Conservation (phyloP, 1,140 invertebrate genomes). For the Lithobius niger region DNA sequence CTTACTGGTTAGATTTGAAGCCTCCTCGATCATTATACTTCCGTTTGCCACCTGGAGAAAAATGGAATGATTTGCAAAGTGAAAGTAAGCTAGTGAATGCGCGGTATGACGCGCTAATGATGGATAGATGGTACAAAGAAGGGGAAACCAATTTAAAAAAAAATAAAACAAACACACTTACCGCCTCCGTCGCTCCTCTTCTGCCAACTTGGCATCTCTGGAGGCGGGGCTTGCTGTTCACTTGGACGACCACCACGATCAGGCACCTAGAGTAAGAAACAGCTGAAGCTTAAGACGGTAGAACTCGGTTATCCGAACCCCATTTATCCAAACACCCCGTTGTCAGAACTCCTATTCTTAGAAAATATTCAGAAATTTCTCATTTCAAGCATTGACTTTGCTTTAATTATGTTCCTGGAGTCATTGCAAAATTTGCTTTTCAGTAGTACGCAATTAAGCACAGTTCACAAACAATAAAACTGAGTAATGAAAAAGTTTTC, state of each 20-base stretch:
- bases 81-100: too few relatives aligned
- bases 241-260: conserved; percentile 75
- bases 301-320: too few relatives aligned
- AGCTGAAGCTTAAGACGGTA: too few relatives aligned
- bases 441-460: too few relatives aligned
- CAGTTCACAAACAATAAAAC: too few relatives aligned
- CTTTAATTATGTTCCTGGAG: too few relatives aligned
- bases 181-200: conserved; percentile 35
- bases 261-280: conserved; percentile 29
- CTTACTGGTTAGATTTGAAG: not conserved
- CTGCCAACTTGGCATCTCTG: conserved; percentile 90
- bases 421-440: too few relatives aligned
- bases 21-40: not conserved
- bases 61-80: not conserved
- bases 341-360: too few relatives aligned
- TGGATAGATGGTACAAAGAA: not conserved
- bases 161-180: not conserved
- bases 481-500: too few relatives aligned
- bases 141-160: not conserved
- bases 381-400: too few relatives aligned
- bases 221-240: conserved; percentile 78
- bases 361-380: too few relatives aligned
- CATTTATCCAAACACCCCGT: too few relatives aligned
- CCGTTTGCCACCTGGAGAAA: not conserved
- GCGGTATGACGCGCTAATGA: not conserved